Evolutionary conservation across 2,797 vertebrate species (phyloP).

Genomic region (Girardinus metallicus): DNA sequence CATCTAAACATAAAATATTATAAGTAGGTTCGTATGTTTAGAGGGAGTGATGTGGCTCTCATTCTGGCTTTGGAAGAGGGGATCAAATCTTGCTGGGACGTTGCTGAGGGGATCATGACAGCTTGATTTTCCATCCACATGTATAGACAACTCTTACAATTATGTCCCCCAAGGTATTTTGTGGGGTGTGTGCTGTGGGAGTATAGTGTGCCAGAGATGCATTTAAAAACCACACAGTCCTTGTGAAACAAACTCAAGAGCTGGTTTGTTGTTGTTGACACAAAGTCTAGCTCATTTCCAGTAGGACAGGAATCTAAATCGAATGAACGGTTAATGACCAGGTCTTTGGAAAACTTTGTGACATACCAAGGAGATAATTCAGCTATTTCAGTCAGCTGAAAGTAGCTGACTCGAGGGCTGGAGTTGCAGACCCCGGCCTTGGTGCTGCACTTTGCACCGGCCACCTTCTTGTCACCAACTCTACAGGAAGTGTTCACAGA

Average conservation of each 20-base stretch:
- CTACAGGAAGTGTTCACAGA: too few species aligned
- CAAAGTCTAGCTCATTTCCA: neutral
- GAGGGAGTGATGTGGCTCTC: neutral
- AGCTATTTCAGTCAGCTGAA: neutral
- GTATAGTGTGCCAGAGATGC: neutral
- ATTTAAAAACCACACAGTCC: neutral
- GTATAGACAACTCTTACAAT: neutral
- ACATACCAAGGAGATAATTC: neutral
- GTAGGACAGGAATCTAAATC: neutral
- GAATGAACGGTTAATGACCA: neutral
- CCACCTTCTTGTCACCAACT: too few species aligned
- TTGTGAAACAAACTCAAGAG: neutral
- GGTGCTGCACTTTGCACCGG: too few species aligned
- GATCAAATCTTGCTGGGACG: neutral
- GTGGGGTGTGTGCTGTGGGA: neutral
- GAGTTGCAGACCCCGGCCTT: too few species aligned
- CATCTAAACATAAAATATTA: too few species aligned
- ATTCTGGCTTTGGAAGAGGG: too few species aligned
- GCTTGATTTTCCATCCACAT: neutral
- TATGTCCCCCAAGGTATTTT: neutral
- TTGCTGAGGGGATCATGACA: neutral
- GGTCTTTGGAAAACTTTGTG: neutral
- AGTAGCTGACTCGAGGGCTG: too few species aligned
- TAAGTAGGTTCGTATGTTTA: neutral
- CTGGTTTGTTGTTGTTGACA: neutral